A percentile compares a stretch with the other conserved stretches of the same genome.
phyloP scores from a whole-genome alignment of 2,797 vertebrate species.

The Pteropus rufus region DNA sequence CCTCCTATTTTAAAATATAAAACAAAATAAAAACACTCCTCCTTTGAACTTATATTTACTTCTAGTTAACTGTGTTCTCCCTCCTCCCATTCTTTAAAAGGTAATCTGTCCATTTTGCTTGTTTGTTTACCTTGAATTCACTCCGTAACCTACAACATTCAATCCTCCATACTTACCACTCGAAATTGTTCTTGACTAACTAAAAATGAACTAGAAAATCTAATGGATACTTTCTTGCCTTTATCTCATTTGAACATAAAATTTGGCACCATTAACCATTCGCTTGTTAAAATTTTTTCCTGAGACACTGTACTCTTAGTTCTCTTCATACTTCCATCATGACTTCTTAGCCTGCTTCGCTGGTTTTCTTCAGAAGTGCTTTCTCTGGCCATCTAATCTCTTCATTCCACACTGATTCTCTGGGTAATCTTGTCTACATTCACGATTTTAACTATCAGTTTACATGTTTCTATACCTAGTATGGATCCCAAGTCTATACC shows the following conservation, averaged over 20 bases:
- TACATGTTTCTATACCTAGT: background rate
- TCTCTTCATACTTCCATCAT: background rate
- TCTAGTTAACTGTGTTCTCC: background rate
- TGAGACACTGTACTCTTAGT: background rate
- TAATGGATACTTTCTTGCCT: background rate
- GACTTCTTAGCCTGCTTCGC: background rate
- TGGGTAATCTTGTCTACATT: background rate
- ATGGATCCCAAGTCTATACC: background rate
- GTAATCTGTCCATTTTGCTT: background rate
- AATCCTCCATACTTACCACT: background rate
- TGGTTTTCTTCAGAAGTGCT: background rate
- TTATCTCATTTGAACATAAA: background rate
- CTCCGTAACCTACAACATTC: background rate
- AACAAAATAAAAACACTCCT: background rate
- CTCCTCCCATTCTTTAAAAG: background rate
- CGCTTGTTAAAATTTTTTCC: background rate
- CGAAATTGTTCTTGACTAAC: background rate
- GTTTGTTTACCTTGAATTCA: background rate
- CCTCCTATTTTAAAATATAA: background rate
- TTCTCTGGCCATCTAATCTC: background rate
- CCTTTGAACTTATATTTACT: background rate
- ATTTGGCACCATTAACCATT: background rate
- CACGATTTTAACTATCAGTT: background rate
- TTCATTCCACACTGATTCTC: background rate
- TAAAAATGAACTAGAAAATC: background rate